Evolutionary conservation across 2,888 invertebrate genomes (phyloP).

Genomic region (Drosophila kokeensis): DNA sequence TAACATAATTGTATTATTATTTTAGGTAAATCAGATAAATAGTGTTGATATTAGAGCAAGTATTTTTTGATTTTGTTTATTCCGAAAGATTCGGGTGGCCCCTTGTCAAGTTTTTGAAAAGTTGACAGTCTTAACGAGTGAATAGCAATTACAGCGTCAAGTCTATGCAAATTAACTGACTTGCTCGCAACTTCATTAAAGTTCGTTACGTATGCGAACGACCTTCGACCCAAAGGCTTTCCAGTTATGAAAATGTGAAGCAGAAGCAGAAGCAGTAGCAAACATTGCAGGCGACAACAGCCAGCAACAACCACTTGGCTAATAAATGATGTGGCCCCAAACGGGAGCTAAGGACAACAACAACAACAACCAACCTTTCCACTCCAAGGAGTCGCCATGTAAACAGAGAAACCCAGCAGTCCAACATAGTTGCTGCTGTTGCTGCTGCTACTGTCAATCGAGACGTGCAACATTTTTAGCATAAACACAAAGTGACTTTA

Average conservation of each 20-base stretch:
- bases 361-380: conserved; percentile 32
- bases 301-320: conserved; percentile 51
- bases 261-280: conserved; percentile 7
- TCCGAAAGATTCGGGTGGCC: conserved; percentile 25
- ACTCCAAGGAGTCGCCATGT: conserved; percentile 3
- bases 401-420: conserved; percentile 15
- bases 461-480: conserved; percentile 69
- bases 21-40: conserved; percentile 32
- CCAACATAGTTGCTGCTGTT: conserved; percentile 29
- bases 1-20: background rate
- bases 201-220: conserved; percentile 74
- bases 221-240: conserved; percentile 39
- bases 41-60: conserved; percentile 47
- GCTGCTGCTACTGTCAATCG: conserved; percentile 68
- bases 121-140: conserved; percentile 62
- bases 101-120: conserved; percentile 19
- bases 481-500: conserved; percentile 55
- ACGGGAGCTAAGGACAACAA: conserved; percentile 39
- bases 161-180: conserved; percentile 73
- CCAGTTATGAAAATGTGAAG: conserved; percentile 50
- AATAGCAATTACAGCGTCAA: conserved; percentile 46
- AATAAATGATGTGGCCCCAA: conserved; percentile 68
- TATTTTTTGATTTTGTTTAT: conserved; percentile 28
- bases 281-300: conserved; percentile 38
- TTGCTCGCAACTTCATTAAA: conserved; percentile 69